Evolutionary conservation across 2,113 vertebrate genomes (phyloP).

Genomic region (Clupea harengus): DNA sequence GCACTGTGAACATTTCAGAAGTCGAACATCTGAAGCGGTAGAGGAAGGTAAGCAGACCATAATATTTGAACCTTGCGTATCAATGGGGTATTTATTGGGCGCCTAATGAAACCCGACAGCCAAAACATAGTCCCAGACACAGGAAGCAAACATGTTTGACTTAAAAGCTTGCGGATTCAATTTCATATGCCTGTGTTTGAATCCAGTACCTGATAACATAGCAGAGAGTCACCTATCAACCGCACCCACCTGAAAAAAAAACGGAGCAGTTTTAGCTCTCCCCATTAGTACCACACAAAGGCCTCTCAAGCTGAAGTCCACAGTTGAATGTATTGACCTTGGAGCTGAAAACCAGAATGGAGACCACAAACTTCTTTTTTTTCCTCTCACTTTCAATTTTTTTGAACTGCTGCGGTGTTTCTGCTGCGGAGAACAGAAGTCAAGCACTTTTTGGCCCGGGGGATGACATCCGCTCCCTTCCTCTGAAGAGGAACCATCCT

Average conservation of each 20-base stretch:
- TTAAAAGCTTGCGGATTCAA: not conserved
- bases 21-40: not conserved
- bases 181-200: not conserved
- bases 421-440: constrained; percentile 12
- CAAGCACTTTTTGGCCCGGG: constrained; percentile 35
- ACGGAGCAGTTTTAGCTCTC: not conserved
- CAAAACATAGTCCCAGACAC: constrained; percentile 4
- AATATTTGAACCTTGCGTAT: not conserved
- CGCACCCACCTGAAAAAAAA: constrained; percentile 20
- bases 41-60: constrained; percentile 3
- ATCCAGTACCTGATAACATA: constrained; percentile 19
- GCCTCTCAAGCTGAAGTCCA: not conserved
- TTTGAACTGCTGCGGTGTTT: not conserved
- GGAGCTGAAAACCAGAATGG: not conserved
- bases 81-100: not conserved
- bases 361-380: not conserved
- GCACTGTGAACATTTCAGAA: constrained; percentile 3
- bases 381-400: not conserved
- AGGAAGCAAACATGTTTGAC: not conserved
- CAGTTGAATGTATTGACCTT: constrained; percentile 23
- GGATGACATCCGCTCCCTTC: constrained; percentile 38
- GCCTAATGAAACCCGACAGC: constrained; percentile 11
- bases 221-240: not conserved
- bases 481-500: constrained; percentile 40
- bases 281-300: constrained; percentile 17